Evolutionary conservation across 2,797 vertebrate genomes (phyloP), one percentile per base, ranked within the genome.

Genomic region (Esox lucius): DNA sequence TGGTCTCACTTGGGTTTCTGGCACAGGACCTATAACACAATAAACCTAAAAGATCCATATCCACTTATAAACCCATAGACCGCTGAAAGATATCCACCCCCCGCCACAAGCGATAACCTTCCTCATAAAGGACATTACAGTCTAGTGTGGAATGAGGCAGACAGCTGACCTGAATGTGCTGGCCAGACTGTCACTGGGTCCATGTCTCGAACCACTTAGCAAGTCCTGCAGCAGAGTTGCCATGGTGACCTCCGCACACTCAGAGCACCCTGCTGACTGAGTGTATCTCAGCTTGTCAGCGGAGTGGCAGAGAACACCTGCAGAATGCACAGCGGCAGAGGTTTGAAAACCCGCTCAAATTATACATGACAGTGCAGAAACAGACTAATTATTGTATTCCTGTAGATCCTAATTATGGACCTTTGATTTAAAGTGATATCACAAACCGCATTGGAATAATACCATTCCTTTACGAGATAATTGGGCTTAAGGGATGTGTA

Each of bases 1-100:
- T 94, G 5, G 89, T 83, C 69, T 94, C 87, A 35, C 92, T 93
- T 70, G 95, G 96, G 89, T 97, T 93, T 87, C 91, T 94, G 82
- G 93, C 88, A 91, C 95, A 97, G 1, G 89, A 73, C 85, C 97
- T 98, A 79, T 15, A 28, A 75, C 39, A 59, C 13, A 26, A 61
- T 24, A 61, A 11, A 61, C 56, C 56, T 12, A 24, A 61, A 61
- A 61, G 56, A 61, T 24, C n/a, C n/a, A 61, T 24, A 61, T 24
- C 1, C 56, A 61, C 56, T 26, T 26, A 24, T 13, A 22, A 11
- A 61, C 56, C 22, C 56, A 61, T 61, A 24, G 56, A 26, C 9
- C 11, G 8, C 8, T 24, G 53, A 56, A 56, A 56, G 15, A 53
- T 56, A 56, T n/a, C n/a, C 17, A 6, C 19, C 53, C 19, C 22